Evolutionary conservation across 1,140 invertebrate species (phyloP).

Genomic region (Penaeus chinensis): DNA sequence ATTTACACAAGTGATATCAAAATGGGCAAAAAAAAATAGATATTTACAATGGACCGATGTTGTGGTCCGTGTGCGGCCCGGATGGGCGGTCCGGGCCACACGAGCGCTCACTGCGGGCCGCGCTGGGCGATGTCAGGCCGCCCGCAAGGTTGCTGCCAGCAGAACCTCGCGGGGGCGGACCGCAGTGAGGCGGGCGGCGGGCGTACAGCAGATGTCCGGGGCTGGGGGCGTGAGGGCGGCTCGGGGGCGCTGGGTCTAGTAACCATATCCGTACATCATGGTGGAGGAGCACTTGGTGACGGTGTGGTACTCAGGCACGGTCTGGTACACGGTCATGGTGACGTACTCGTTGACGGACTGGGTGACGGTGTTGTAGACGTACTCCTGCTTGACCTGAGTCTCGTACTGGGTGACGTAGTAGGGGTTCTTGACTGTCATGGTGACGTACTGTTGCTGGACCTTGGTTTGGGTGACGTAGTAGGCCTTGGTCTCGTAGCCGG

Average conservation of each 20-base stretch:
- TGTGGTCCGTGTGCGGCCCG: slow-evolving; percentile 31
- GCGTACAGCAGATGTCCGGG: slow-evolving; percentile 59
- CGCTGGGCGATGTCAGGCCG: background rate
- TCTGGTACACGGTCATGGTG: slow-evolving; percentile 61
- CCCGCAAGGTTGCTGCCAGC: slow-evolving; percentile 10
- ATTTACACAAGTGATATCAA: slow-evolving; percentile 59
- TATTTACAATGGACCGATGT: slow-evolving; percentile 46
- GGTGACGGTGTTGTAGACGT: slow-evolving; percentile 61
- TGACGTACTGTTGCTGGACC: slow-evolving; percentile 62
- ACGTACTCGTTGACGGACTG: slow-evolving; percentile 54
- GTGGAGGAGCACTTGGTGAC: slow-evolving; percentile 60
- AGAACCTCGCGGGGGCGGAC: slow-evolving; percentile 1
- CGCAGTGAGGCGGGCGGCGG: slow-evolving; percentile 44
- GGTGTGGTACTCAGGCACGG: slow-evolving; percentile 63
- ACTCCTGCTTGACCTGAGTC: slow-evolving; percentile 59
- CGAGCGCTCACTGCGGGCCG: background rate
- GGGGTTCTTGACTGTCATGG: slow-evolving; percentile 62
- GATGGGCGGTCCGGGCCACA: slow-evolving; percentile 48
- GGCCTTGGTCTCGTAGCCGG: slow-evolving; percentile 63
- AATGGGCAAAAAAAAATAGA: slow-evolving; percentile 36
- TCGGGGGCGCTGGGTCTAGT: slow-evolving; percentile 24
- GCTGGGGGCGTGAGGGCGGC: slow-evolving; percentile 38
- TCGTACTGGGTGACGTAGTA: slow-evolving; percentile 62
- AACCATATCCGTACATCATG: slow-evolving; percentile 60
- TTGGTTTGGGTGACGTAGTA: slow-evolving; percentile 63